Base-by-base conservation (phyloP, 92 coral and sea anemone genomes). In the Heteractis magnifica region DNA sequence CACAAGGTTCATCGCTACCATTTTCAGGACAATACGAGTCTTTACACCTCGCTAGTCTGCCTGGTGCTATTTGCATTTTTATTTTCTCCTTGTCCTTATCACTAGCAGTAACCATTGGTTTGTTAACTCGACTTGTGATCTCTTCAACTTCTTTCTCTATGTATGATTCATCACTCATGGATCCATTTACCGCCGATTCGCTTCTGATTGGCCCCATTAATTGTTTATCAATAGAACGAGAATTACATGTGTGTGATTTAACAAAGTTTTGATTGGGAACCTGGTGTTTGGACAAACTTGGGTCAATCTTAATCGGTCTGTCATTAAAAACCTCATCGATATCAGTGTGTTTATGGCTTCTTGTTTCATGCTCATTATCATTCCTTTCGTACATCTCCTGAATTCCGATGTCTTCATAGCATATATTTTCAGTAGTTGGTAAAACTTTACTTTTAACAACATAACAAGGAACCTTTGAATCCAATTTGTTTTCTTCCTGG, bases 261-360 rank as follows among this genome's bases (percentile, higher is more conserved):
- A 88, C 90, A 85, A 71, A 79, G 72, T 85, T 73, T 48, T 58
- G 71, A 48, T 88, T 75, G 15, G 21, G 65, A 9, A 50, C 59
- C 52, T 79, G 78, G 81, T 75, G 85, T 56, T 85, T 81, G 6
- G 78, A 79, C 71, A 80, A 62, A 51, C 76, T 79, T 4, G 82
- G 79, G 86, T 86, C 87, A 81, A 81, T 51, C 56, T 53, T 82
- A 74, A 77, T 81, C 53, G 82, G 70, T 71, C 79, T 85, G 70
- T 77, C 85, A 82, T 71, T 10, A 77, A 14, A 55, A 23, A 62
- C 21, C 44, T 68, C 83, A 20, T 48, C 48, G 8, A 58, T 26
- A 44, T 18, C 6, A 16, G 8, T 15, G 15, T 20, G 10, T 48
- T 14, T 72, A 50, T 34, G 44, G 44, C 2, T 34, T 34, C 44